These are phyloP conservation scores for Periophthalmus modestus DNA, from an alignment of 2,113 vertebrate genomes.

Conservation along the genomic window DNA sequence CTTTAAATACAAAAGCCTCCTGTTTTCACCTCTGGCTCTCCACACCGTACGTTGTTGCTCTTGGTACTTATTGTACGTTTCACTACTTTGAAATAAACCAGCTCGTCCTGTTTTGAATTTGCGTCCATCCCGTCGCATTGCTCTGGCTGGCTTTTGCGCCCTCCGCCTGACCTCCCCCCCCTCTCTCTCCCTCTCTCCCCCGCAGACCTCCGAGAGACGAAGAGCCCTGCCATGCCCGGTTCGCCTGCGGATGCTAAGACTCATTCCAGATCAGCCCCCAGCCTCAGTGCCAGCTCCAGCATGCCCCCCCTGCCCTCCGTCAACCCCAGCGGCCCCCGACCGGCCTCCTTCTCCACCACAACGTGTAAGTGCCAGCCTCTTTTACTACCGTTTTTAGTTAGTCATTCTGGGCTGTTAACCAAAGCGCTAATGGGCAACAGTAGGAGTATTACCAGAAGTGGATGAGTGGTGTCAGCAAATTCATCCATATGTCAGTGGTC, in stretches of 20 bases:
- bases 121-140: neutral
- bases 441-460: constrained; percentile 3
- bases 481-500: neutral
- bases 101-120: neutral
- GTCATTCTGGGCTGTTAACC: neutral
- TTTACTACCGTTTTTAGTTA: constrained; percentile 1
- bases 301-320: constrained; percentile 95
- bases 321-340: constrained; percentile 89
- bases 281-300: constrained; percentile 76
- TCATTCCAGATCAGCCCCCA: constrained; percentile 91
- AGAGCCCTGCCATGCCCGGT: constrained; percentile 95
- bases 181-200: neutral
- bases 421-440: neutral
- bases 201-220: constrained; percentile 93
- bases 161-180: constrained; percentile 24
- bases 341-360: constrained; percentile 90
- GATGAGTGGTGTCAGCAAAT: neutral
- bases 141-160: constrained; percentile 24
- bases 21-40: neutral
- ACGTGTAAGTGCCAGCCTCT: constrained; percentile 80
- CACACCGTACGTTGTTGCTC: neutral
- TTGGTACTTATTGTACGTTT: neutral
- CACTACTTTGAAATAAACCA: neutral
- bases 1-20: neutral
- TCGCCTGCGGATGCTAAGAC: constrained; percentile 98